A percentile compares a stretch with the other conserved stretches of the same genome.
These are phyloP conservation scores for Drosophila colorata DNA, from an alignment of 2,888 invertebrate genomes.

Conservation along the genomic window DNA sequence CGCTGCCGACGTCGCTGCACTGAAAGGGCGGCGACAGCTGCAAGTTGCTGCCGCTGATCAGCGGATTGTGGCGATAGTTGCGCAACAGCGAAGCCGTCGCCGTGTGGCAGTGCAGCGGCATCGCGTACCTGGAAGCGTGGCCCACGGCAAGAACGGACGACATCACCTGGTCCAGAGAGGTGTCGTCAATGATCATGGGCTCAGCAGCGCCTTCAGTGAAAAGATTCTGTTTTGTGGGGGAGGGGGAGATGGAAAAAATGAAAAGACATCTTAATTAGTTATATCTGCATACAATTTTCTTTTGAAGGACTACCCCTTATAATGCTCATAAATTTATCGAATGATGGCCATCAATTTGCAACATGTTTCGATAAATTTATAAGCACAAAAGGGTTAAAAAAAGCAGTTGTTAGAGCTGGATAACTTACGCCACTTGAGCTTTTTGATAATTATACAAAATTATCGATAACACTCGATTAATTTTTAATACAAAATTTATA, in stretches of 20 bases:
- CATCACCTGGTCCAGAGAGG: constrained; percentile 49
- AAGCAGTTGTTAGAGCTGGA: constrained; percentile 18
- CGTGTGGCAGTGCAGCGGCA: constrained; percentile 67
- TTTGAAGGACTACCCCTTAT: neutral
- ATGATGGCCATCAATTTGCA: no score
- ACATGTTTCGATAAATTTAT: constrained; percentile 2
- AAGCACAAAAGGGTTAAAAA: neutral
- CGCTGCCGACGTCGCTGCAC: constrained; percentile 15
- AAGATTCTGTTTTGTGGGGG: constrained; percentile 40
- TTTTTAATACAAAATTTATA: no score
- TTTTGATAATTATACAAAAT: neutral
- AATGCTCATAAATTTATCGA: constrained; percentile 6
- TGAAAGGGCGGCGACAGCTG: constrained; percentile 76
- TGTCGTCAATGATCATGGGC: constrained; percentile 68
- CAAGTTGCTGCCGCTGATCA: constrained; percentile 82
- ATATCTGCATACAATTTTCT: neutral
- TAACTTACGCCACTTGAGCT: neutral
- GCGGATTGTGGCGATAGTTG: constrained; percentile 82
- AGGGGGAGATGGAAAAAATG: constrained; percentile 1
- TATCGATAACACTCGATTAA: neutral
- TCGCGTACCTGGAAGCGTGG: constrained; percentile 31
- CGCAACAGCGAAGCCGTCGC: constrained; percentile 73
- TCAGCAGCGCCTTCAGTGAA: constrained; percentile 33
- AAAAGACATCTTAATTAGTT: constrained; percentile 30
- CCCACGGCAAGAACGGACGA: constrained; percentile 14